phyloP scores from a whole-genome alignment of 2,797 vertebrate genomes.

The Melanotaenia pygmaea region DNA sequence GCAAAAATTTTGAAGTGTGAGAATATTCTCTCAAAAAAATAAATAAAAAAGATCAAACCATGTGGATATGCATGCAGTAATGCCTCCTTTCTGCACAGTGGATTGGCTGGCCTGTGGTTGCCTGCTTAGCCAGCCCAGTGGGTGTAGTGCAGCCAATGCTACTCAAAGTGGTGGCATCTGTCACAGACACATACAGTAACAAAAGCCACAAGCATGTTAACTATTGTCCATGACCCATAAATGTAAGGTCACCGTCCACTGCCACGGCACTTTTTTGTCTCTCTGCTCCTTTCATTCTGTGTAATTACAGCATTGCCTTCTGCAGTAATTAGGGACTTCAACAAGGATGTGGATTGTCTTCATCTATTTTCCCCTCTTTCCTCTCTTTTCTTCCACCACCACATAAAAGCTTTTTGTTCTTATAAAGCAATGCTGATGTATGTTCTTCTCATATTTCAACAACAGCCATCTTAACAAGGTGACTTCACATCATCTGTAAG shows the following conservation, averaged over 20 bases:
- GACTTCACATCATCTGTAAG: conserved; percentile 33
- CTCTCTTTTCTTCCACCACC: conserved; percentile 55
- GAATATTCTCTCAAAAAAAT: conserved; percentile 18
- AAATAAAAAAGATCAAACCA: not conserved
- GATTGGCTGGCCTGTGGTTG: conserved; percentile 24
- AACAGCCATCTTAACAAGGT: conserved; percentile 11
- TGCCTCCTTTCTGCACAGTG: conserved; percentile 15
- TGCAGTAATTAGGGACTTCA: conserved; percentile 84
- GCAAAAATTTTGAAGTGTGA: not conserved
- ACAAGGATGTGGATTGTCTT: conserved; percentile 77
- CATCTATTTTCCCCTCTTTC: conserved; percentile 58
- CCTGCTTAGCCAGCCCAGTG: conserved; percentile 37
- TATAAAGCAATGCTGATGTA: not conserved
- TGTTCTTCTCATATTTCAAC: conserved; percentile 22
- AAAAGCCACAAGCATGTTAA: conserved; percentile 68
- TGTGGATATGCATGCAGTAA: conserved; percentile 12
- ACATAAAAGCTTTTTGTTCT: conserved; percentile 9
- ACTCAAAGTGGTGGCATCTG: conserved; percentile 53
- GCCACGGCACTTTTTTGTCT: conserved; percentile 46
- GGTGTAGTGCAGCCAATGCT: conserved; percentile 42
- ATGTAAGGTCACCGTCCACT: conserved; percentile 65
- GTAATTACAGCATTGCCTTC: conserved; percentile 82
- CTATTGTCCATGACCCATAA: conserved; percentile 54
- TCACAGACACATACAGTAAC: conserved; percentile 41
- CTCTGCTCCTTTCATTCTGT: conserved; percentile 59